Conservation (phyloP, 2,888 invertebrate genomes). For the Drosophila eohydei region DNA sequence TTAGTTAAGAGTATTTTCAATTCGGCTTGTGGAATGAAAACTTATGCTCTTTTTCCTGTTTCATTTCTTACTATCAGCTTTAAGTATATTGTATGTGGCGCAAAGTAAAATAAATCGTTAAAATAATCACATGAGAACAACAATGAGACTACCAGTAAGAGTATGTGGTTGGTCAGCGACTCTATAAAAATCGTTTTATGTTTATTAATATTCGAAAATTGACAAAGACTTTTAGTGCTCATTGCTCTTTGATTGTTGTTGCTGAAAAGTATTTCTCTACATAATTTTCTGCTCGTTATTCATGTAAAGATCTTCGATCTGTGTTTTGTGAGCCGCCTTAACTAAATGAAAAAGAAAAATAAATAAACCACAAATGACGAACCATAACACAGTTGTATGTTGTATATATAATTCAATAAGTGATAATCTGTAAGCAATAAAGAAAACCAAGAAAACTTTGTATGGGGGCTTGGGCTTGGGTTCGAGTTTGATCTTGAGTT, state of each 20-base stretch:
- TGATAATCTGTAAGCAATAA: constrained; percentile 50
- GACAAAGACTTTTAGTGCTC: neutral
- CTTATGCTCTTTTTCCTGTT: neutral
- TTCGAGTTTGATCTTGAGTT: neutral
- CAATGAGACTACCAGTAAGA: constrained; percentile 10
- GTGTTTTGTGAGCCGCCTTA: constrained; percentile 24
- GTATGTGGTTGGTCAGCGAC: neutral
- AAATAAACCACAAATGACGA: constrained; percentile 25
- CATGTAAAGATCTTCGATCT: constrained; percentile 16
- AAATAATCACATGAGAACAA: constrained; percentile 34
- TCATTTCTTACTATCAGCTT: constrained; percentile 53
- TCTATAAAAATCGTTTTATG: neutral
- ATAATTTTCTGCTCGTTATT: constrained; percentile 1
- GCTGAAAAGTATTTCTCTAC: constrained; percentile 13
- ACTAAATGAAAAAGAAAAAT: constrained; percentile 27
- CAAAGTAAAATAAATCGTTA: constrained; percentile 58
- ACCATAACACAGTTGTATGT: constrained; percentile 23
- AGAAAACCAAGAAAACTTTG: constrained; percentile 28
- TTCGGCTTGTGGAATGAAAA: too few species aligned
- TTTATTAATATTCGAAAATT: neutral
- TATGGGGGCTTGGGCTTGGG: neutral
- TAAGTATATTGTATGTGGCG: constrained; percentile 34
- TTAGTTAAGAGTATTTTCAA: too few species aligned
- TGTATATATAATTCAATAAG: constrained; percentile 43
- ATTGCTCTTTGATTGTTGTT: neutral